Evolutionary conservation across 2,797 vertebrate species (phyloP), one percentile per base, ranked within the genome.

Genomic region (Pelobates cultripes): DNA sequence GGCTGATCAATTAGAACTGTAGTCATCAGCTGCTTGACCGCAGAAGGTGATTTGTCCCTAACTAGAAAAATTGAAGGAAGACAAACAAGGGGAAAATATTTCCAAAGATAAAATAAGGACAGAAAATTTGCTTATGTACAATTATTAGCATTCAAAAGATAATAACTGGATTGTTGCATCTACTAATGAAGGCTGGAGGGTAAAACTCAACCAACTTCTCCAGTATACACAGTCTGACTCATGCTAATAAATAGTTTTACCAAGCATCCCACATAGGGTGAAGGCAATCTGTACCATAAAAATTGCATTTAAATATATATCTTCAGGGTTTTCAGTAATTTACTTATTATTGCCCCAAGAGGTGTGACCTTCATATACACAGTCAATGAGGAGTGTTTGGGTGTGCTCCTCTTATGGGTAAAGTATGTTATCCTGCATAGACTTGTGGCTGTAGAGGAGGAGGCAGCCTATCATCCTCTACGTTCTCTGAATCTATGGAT

Each of bases 361-460:
- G 17, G 28, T 4, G 14, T 42, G 44, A 67, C 44, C 44, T 28
- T 15, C 57, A 61, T 45, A 1, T 66, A 15, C 61, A 47, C n/a
- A 51, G 51, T 4, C 28, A 64, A 12, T 53, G 45, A 74, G 60
- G 7, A 79, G 64, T 70, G 15, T 43, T 45, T 75, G 42, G 3
- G 5, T 76, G 61, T 47, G 10, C 14, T 10, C 43, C 40, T 63
- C 44, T 40, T 12, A 17, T 40, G 4, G 2, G 43, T 7, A 9
- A 28, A 51, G 64, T 6, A 6, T 88, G 94, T 90, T 93, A 99
- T 74, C 96, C 96, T 53, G 96, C 94, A 1, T 97, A 99, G 71
- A 99, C 93, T 84, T 98, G 97, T 3, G 97, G 97, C 72, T 95
- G 95, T 84, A 98, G 89, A 0, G 96, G 97, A 0, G 96, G 95